Evolutionary conservation across 2,797 vertebrate genomes (phyloP), one percentile per base, ranked within the genome.

Genomic region (Borostomias antarcticus): DNA sequence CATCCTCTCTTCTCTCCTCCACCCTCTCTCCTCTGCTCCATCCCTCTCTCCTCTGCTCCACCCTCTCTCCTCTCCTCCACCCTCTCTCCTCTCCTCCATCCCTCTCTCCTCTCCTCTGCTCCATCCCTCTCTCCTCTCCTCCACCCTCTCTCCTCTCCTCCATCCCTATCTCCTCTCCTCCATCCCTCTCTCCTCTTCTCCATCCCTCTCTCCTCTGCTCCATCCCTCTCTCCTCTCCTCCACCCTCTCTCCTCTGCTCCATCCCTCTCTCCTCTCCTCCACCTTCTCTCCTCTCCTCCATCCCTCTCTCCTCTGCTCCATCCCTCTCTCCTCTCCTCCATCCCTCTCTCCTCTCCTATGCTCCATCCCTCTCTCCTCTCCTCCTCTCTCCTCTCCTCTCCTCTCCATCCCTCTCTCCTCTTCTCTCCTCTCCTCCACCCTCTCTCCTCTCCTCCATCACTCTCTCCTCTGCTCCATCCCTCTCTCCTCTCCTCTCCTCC

Each of bases 111-210:
- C 43, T 26, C 58, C 61, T 19, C 47, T 21, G 53, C 48, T 48
- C 51, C 43, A 45, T 56, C 35, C 77, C 60, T 78, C 68, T 54
- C 47, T 74, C 66, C 69, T 9, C 9, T 4, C n/a, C 5, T 9
- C 9, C 33, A 4, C 9, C 9, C 9, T 9, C 9, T 37, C 33
- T 37, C 33, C n/a, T 37, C 35, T 37, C 7, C 35, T 37, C 35
- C 13, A 7, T 37, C 35, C 35, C 1, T 37, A 7, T 7, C 5
- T 37, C 7, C 35, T 37, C 35, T 37, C 35, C 8, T n/a, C n/a
- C n/a, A n/a, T n/a, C n/a, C n/a, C n/a, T n/a, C n/a, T 37, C 35
- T 37, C 35, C 35, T 37, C 35, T 11, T 37, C 35, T 8, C 35
- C 35, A 7, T 37, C 13, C 35, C 35, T 37, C 35, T 37, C 35